Evolutionary conservation across 2,888 invertebrate species (phyloP), one percentile per base, ranked within the genome.

Genomic region (Meganola albula): DNA sequence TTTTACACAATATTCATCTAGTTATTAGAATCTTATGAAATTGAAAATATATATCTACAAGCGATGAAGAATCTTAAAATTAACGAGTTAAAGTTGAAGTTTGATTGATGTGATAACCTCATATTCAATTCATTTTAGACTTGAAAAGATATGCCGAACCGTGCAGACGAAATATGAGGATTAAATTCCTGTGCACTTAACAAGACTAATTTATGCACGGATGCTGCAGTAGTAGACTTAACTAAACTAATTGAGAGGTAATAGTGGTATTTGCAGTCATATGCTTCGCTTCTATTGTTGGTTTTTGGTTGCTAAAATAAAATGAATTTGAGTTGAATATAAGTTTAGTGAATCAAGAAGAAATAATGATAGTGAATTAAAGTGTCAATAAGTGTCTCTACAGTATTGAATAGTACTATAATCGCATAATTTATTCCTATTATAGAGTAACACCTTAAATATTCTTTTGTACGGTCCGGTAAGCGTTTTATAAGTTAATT

Each of bases 121-220:
- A 62, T 64, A 54, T 60, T 56, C 59, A 60, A 72, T 74, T 71
- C 65, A 73, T 74, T 76, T 66, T 63, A 66, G 67, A 74, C 66
- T 71, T 75, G 70, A 72, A 80, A 77, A 83, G 82, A 83, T 79
- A 76, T 77, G 73, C 77, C 74, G 73, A 79, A 74, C 72, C 67
- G 63, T 58, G 74, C 76, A 82, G 79, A 76, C 80, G 83, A 84
- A 84, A 84, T 84, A 85, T 84, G 82, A 78, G 83, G 80, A 84
- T 84, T 83, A 83, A 83, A 85, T 82, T 85, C 82, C 78, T 74
- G 79, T 73, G 80, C 80, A 80, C 76, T 84, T 83, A 84, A 84
- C 80, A 73, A 82, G 82, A 74, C 80, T 79, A 84, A 84, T 84
- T 83, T 84, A 82, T 80, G 76, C 74, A 62, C 63, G 70, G 66